Conservation (phyloP, 2,113 vertebrate species). For the Leptocoma aspasia region DNA sequence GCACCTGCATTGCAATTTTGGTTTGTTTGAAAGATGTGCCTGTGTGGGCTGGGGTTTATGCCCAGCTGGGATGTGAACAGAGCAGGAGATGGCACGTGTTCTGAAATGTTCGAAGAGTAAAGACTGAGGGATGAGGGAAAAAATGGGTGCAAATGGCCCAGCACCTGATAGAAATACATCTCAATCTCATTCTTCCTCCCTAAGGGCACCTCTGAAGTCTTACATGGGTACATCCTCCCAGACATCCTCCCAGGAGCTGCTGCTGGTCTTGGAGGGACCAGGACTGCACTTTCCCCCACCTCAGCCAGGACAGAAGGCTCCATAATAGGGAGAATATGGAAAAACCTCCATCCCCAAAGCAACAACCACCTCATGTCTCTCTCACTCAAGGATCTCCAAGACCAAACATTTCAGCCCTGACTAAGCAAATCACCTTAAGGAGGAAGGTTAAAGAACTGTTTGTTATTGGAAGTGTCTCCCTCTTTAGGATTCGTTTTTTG, state of each 20-base stretch:
- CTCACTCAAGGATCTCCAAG: neutral
- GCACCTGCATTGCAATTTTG: neutral
- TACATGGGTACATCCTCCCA: fast-evolving
- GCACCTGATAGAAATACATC: neutral
- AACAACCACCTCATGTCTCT: neutral
- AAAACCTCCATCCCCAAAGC: neutral
- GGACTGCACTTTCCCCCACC: neutral
- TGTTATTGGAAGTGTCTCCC: conserved; percentile 77
- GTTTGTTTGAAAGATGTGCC: neutral
- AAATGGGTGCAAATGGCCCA: neutral
- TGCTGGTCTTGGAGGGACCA: neutral
- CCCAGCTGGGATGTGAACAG: neutral
- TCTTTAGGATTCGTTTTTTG: conserved; percentile 71
- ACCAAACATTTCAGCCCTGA: conserved; percentile 61
- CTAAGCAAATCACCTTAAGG: conserved; percentile 73
- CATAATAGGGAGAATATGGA: neutral
- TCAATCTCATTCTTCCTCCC: neutral
- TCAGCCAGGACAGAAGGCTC: neutral
- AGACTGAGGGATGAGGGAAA: neutral
- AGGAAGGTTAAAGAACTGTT: conserved; percentile 75
- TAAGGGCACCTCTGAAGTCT: neutral
- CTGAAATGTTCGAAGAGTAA: neutral
- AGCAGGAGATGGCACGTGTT: neutral
- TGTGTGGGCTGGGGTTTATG: neutral
- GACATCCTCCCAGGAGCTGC: neutral